Base-by-base conservation (phyloP, 1,140 invertebrate genomes). In the Delia radicum region DNA sequence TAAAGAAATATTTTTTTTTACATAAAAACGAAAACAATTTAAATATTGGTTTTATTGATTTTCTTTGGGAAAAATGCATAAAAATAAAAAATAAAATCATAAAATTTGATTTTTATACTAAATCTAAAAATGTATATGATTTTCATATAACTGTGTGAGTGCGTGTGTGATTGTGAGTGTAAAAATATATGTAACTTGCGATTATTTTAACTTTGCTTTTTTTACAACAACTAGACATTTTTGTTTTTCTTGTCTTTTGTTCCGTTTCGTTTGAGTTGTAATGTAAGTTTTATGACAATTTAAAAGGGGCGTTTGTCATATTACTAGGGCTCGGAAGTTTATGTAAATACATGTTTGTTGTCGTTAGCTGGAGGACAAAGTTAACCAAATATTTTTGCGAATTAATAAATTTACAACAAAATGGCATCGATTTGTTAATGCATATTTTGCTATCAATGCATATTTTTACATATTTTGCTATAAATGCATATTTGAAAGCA, bases 211-310 rank as follows among this genome's bases (percentile, higher is more conserved):
- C 21, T 21, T 55, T 55, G 8, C 21, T 18, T 55, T 21, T 6
- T 55, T 21, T 42, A n/a, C n/a, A n/a, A n/a, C n/a, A n/a, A n/a
- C n/a, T n/a, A n/a, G n/a, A n/a, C n/a, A n/a, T n/a, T n/a, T n/a
- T n/a, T 21, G 48, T 4, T 55, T 48, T 48, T 15, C 13, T 48
- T 48, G 8, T 55, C n/a, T 21, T 55, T 55, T 55, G 48, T 55
- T 55, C 21, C 24, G 18, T 55, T 55, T 24, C 18, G 48, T 55
- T 55, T 55, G 48, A 55, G 48, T 55, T n/a, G n/a, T n/a, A n/a
- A n/a, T n/a, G n/a, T n/a, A n/a, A n/a, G 21, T 55, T 55, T 55
- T 55, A 55, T 55, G 48, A 55, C 48, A 55, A 55, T 55, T 55
- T 55, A 55, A 55, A 55, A 10, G 21, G 48, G 48, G 18, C 48